Base-by-base conservation (phyloP, 1,140 invertebrate genomes). In the Drosophila ananassae region DNA sequence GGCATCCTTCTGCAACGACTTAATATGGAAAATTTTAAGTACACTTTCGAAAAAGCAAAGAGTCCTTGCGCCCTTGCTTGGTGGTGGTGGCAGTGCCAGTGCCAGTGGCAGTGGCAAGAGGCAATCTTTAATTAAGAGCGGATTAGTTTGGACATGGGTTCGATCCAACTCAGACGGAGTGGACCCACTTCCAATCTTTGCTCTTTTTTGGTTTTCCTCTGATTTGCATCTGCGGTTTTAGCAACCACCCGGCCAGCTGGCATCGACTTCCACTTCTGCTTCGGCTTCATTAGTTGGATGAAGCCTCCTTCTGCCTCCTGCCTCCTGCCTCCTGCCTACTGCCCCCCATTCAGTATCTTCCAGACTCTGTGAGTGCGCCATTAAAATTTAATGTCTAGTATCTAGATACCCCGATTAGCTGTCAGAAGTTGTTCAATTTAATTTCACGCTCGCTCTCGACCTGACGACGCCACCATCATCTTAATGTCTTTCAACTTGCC, bases 81-180 rank as follows among this genome's bases (percentile, higher is more conserved):
- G 0, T 28, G 7, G 3, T 34, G 34, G 0, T n/a, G 3, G 3
- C 2, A 25, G 25, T n/a, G 25, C 6, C 4, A 10, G 22, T 2
- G 24, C 5, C 9, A 53, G 25, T n/a, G 25, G 8, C 4, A 10
- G 22, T 2, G 24, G 8, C 9, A 53, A 73, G 47, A 56, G 80
- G 77, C 75, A 78, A 90, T 85, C 85, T 91, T 91, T 91, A 91
- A 91, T 91, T 91, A 91, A 91, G 90, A 91, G 82, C 79, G 80
- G 82, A 91, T 90, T 91, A 90, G 81, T 91, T 75, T 84, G 85
- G 82, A 91, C 89, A 91, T 84, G 84, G 81, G 76, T 85, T 79
- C 81, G 75, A 90, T 75, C 77, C 73, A 75, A 55, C 72, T 73
- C 79, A 83, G 79, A 69, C 77, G 47, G 41, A 17, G 39, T 12